Evolutionary conservation across 1,140 invertebrate genomes (phyloP), one percentile per base, ranked within the genome.

Genomic region (Drosophila serrata): DNA sequence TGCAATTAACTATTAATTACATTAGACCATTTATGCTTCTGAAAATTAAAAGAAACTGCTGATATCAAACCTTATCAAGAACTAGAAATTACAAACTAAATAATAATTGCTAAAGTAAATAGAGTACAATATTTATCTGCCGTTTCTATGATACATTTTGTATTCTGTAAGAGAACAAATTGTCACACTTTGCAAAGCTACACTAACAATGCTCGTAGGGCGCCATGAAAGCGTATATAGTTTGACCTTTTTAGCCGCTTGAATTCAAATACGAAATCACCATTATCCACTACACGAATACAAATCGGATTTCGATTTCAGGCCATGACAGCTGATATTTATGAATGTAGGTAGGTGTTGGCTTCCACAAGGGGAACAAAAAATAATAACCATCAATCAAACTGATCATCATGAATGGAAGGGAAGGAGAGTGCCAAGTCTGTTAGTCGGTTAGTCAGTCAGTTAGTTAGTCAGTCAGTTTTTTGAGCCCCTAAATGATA

Each of bases 311-410:
- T 49, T 46, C 43, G 24, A 17, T 61, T 65, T 53, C 37, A 1
- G 67, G 37, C 45, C 46, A 45, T 69, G 65, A 69, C 65, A 67
- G 33, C 51, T 37, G 51, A 37, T 55, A 37, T 55, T 37, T 55
- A 37, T 55, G 33, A 55, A 55, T 55, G 51, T 55, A 37, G 51
- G n/a, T 17, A 8, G 27, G 46, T 46, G 43, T n/a, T 42, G 17
- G 40, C 9, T 42, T 19, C 40, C 17, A 42, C 60, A 62, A 48
- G 17, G 27, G 51, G 8, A 6, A n/a, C 11, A 29, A 48, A 46
- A 31, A 6, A 49, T 12, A 49, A 49, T 49, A 49, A 12, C 55
- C 61, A 64, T 64, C 61, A 64, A 64, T 64, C 61, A 64, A 61
- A 24, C 15, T 31, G 57, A 64, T 61, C 29, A 56, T 17, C 15